These are phyloP conservation scores for Dicrostonyx torquatus DNA, from an alignment of 2,797 vertebrate species.

Conservation along the genomic window DNA sequence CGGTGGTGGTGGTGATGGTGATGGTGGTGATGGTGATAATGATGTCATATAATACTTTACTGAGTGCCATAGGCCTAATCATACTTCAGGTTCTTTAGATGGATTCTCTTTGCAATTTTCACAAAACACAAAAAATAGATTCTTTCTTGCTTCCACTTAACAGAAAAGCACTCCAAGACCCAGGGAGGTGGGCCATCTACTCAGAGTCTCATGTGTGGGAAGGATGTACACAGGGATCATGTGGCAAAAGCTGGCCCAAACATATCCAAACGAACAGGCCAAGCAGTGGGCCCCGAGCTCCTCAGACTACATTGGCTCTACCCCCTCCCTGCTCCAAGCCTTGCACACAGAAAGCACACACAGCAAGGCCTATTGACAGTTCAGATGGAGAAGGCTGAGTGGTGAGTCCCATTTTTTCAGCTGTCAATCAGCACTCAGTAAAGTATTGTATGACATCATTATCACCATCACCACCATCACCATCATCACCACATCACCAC, in stretches of 20 bases:
- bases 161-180: neutral
- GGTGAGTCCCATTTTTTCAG: fast-evolving
- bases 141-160: neutral
- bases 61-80: neutral
- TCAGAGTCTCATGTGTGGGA: neutral
- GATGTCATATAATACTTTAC: fast-evolving
- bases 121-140: neutral
- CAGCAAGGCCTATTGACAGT: neutral
- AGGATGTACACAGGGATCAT: fast-evolving
- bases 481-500: too few relatives aligned
- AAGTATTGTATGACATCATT: too few relatives aligned
- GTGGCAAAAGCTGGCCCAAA: neutral
- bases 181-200: neutral
- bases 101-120: neutral
- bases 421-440: fast-evolving
- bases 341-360: neutral
- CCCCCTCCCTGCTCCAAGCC: neutral
- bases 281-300: too few relatives aligned
- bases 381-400: neutral
- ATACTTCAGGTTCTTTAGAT: neutral
- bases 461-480: too few relatives aligned
- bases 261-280: too few relatives aligned
- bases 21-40: fast-evolving
- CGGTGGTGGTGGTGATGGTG: neutral
- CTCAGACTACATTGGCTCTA: fast-evolving